Evolutionary conservation across 1,140 invertebrate genomes (phyloP), one percentile per base, ranked within the genome.

Genomic region (Drosophila truncata): DNA sequence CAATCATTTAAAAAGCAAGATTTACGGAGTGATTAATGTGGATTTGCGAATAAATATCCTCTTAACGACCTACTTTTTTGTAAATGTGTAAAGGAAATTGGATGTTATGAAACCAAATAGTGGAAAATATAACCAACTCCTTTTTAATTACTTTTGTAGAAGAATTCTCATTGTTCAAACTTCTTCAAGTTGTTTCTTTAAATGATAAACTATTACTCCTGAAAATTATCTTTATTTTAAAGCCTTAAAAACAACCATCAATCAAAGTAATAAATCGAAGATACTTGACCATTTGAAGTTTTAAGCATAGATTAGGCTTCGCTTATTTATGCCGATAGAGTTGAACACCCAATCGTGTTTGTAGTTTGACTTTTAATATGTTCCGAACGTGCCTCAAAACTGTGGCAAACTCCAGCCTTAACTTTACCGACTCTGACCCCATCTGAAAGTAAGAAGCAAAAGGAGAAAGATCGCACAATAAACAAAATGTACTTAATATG

Each of bases 401-500:
- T 23, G 37, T 59, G 31, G 37, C 55, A 50, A 27, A 7, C 10
- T 61, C 29, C 11, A 60, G 44, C 3, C 27, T 23, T 14, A 29
- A 37, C n/a, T 18, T 23, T 6, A 10, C 18, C 33, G 25, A 20
- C 11, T 31, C 29, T 54, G 35, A 33, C 31, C 25, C 16, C 49
- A 39, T 33, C 27, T 9, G 5, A 16, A 57, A 33, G 20, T 18
- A 14, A 47, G 47, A 25, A 33, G 16, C 25, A 14, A 31, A 14
- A 37, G 16, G 20, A 46, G 65, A 70, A 47, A 49, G 50, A 46
- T 55, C 41, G 50, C 42, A 62, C 52, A 63, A 78, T 78, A 52
- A 64, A 57, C 75, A 82, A 80, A 77, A 82, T 47, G 75, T 86
- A 67, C 79, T 86, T 82, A 88, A 85, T 72, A 87, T 83, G 70